phyloP scores from a whole-genome alignment of 2,888 invertebrate species.

The Drosophila lutescens region DNA sequence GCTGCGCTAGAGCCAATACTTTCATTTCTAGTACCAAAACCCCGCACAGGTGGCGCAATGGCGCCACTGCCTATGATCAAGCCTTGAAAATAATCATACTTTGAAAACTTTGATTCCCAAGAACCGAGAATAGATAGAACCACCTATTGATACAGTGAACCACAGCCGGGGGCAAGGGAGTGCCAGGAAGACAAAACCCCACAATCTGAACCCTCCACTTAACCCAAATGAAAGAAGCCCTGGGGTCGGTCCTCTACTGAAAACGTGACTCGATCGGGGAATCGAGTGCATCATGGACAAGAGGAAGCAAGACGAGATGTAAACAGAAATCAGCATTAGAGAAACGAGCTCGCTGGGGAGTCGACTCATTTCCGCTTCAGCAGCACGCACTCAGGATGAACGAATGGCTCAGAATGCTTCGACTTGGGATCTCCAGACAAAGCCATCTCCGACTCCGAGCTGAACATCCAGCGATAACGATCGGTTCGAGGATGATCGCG shows the following conservation, averaged over 20 bases:
- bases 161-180: constrained; percentile 15
- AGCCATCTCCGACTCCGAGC: not conserved
- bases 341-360: constrained; percentile 29
- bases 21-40: not conserved
- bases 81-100: not conserved
- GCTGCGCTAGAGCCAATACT: too few relatives aligned
- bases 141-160: constrained; percentile 20
- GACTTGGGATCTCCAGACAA: constrained; percentile 10
- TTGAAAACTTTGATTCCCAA: not conserved
- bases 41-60: not conserved
- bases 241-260: not conserved
- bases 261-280: constrained; percentile 62
- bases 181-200: constrained; percentile 6
- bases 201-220: constrained; percentile 56
- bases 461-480: constrained; percentile 8
- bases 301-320: constrained; percentile 2
- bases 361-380: constrained; percentile 73
- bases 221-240: constrained; percentile 68
- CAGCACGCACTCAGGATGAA: constrained; percentile 70
- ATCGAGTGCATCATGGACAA: constrained; percentile 52
- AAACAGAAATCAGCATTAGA: constrained; percentile 50
- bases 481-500: constrained; percentile 46
- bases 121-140: constrained; percentile 13
- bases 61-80: not conserved
- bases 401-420: constrained; percentile 70